Evolutionary conservation across 2,113 vertebrate species (phyloP).

Genomic region (Epinephelus fuscoguttatus): DNA sequence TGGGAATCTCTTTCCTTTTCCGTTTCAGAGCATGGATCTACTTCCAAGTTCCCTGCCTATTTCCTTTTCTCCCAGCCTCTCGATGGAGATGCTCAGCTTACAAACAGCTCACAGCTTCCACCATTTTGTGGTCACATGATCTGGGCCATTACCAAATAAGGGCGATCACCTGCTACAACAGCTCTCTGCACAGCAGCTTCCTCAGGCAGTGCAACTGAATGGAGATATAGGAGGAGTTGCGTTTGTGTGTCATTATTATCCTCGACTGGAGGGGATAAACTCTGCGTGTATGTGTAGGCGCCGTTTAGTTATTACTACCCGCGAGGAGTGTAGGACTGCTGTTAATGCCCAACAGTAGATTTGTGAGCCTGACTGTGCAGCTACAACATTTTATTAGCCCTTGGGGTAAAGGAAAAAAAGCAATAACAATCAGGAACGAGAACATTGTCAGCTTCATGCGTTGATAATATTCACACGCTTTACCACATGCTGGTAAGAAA

Average conservation of each 20-base stretch:
- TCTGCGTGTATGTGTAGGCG: not conserved
- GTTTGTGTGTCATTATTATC: conserved; percentile 46
- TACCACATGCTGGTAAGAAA: conserved; percentile 22
- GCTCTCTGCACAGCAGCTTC: conserved; percentile 53
- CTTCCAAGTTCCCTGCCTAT: conserved; percentile 48
- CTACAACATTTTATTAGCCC: conserved; percentile 31
- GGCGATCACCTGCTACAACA: conserved; percentile 71
- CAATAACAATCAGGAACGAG: conserved; percentile 30
- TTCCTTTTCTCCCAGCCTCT: conserved; percentile 68
- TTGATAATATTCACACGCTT: conserved; percentile 45
- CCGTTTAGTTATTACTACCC: conserved; percentile 27
- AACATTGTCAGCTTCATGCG: conserved; percentile 23
- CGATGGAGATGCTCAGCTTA: conserved; percentile 80
- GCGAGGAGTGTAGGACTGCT: not conserved
- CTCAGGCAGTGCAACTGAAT: conserved; percentile 47
- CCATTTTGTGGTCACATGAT: conserved; percentile 86
- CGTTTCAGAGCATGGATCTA: conserved; percentile 73
- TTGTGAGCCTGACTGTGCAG: conserved; percentile 35
- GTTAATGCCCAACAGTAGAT: conserved; percentile 38
- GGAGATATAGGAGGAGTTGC: conserved; percentile 29
- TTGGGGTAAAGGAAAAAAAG: conserved; percentile 11
- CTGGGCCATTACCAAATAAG: conserved; percentile 78
- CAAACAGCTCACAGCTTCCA: conserved; percentile 80
- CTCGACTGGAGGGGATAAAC: conserved; percentile 25
- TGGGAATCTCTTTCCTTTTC: conserved; percentile 63